Base-by-base conservation (phyloP, 2,888 invertebrate species). In the Magallana nippona region DNA sequence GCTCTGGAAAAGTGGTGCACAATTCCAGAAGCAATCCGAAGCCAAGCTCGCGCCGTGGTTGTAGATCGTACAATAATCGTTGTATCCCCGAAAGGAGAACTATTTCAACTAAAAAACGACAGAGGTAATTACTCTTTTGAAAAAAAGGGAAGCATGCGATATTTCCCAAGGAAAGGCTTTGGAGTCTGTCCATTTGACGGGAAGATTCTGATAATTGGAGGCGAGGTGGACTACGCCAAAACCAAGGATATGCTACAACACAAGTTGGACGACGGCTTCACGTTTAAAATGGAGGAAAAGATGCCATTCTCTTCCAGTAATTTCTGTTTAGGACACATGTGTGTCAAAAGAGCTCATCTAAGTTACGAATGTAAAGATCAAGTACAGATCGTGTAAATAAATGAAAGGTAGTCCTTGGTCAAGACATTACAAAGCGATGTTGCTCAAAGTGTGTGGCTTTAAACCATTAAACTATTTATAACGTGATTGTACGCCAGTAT, bases 191-290 rank as follows among this genome's bases (percentile, higher is more conserved):
- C 83, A 63, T 86, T 85, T 63, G 82, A 86, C 58, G 85, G 86
- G 27, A 86, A 87, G 19, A 83, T 88, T 27, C 84, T 89, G 32
- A 83, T 89, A 13, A 83, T 86, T 17, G 89, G 89, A 0, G 89
- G 88, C 84, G 87, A 84, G 78, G 84, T 80, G n/a, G 83, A 79
- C 55, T 85, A 81, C 82, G 86, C 55, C 63, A 22, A 79, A 62
- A 77, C 62, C n/a, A 78, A 81, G 19, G 86, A 86, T 55, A 86
- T 86, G 84, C n/a, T 86, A 15, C 78, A 82, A 22, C 84, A 79
- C 79, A 77, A 84, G 58, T 17, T 77, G 13, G 55, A 62, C 0
- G 55, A 80, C 19, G 56, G 55, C 27, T 17, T 78, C 13, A 60
- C 79, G 13, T 22, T 82, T 13, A 8, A 1, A 10, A 85, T 86